A percentile compares a stretch with the other conserved stretches of the same genome.
Evolutionary conservation across 2,113 vertebrate species (phyloP).

Genomic region (Hylia prasina): DNA sequence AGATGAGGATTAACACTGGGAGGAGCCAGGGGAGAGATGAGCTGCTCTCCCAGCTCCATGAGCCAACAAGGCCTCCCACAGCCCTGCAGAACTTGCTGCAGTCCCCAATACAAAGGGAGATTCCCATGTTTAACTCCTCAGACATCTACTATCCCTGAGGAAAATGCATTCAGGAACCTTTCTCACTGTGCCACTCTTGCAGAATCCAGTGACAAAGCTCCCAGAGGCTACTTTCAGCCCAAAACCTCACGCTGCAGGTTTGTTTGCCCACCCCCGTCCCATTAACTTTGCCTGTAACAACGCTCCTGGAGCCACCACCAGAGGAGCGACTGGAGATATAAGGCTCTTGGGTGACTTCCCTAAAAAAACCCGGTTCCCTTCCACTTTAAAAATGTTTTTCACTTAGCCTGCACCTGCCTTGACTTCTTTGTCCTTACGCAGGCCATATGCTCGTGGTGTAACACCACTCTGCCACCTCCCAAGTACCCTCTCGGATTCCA

Average conservation of each 20-base stretch:
- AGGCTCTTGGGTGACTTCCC: neutral
- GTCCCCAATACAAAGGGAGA: neutral
- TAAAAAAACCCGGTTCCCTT: neutral
- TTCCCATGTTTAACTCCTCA: neutral
- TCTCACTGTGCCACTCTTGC: neutral
- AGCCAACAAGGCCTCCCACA: neutral
- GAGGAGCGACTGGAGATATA: neutral
- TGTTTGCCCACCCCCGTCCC: neutral
- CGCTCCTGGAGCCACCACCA: neutral
- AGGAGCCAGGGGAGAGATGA: neutral
- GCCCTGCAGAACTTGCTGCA: neutral
- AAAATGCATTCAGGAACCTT: neutral
- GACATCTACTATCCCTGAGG: neutral
- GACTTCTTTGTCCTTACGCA: neutral
- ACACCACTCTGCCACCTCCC: neutral
- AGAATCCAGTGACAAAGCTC: neutral
- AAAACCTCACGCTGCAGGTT: neutral
- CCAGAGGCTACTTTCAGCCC: neutral
- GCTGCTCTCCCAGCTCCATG: neutral
- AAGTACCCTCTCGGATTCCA: neutral
- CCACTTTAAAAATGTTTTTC: neutral
- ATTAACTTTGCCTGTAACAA: neutral
- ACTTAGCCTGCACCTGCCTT: neutral
- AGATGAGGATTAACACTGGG: fast-evolving
- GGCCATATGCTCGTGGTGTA: neutral